Conservation (phyloP, 2,113 vertebrate species). For the Petaurus breviceps region DNA sequence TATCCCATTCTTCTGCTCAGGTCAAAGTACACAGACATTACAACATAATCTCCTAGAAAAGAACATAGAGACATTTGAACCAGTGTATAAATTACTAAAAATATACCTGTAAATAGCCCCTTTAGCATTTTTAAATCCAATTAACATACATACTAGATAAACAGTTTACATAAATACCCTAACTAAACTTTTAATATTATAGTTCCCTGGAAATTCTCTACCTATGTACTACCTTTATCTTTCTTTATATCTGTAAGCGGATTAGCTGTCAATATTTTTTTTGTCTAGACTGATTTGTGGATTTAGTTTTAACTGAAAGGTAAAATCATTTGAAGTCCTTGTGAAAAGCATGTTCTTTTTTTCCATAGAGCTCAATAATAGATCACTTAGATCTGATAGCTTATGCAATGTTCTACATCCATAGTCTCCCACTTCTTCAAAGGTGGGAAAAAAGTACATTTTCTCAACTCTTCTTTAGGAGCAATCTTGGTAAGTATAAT, state of each 20-base stretch:
- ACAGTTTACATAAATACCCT: not conserved
- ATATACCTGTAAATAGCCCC: not conserved
- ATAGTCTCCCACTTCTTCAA: not conserved
- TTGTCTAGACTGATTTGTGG: not conserved
- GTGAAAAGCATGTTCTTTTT: not conserved
- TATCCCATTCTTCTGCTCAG: slow-evolving; percentile 99
- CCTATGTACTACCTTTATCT: not conserved
- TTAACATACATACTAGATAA: not conserved
- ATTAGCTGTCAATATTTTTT: not conserved
- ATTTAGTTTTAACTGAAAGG: slow-evolving; percentile 39
- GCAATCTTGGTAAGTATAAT: not conserved
- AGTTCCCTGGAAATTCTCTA: not conserved
- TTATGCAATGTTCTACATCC: not conserved
- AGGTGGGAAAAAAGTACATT: not conserved
- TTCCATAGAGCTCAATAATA: not conserved
- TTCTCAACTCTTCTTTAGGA: not conserved
- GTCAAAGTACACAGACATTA: slow-evolving; percentile 98
- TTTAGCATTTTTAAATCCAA: not conserved
- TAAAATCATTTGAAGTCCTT: not conserved
- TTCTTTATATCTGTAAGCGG: not conserved
- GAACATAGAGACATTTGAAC: slow-evolving; percentile 9
- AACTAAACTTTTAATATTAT: not conserved
- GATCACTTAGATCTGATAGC: not conserved
- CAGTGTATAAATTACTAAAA: not conserved
- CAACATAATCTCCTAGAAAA: slow-evolving; percentile 95